Evolutionary conservation across 2,797 vertebrate genomes (phyloP).

Genomic region (Aldrovandia affinis): DNA sequence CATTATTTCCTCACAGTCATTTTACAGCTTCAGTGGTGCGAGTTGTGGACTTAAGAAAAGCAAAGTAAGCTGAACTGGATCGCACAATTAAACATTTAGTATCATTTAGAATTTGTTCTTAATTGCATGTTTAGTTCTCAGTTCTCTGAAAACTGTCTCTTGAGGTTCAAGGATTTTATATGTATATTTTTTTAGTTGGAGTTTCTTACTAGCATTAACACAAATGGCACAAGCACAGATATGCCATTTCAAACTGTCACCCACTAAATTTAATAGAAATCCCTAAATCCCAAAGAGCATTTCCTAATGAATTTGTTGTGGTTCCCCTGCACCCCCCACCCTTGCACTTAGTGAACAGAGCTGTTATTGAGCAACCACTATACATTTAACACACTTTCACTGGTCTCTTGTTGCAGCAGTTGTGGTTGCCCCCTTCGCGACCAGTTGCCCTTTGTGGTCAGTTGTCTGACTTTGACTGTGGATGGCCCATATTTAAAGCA

Average conservation of each 20-base stretch:
- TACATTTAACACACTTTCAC: constrained; percentile 7
- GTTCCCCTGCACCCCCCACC: background rate
- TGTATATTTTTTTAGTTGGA: background rate
- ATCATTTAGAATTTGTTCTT: background rate
- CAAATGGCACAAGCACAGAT: background rate
- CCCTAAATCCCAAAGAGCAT: background rate
- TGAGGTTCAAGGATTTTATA: background rate
- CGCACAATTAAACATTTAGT: background rate
- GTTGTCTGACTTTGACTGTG: constrained; percentile 33
- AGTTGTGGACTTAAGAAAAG: background rate
- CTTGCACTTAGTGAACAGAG: background rate
- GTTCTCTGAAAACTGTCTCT: background rate
- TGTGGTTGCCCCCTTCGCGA: background rate
- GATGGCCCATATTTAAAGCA: constrained; percentile 19
- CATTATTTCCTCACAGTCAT: background rate
- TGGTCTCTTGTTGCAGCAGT: background rate
- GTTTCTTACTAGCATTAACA: background rate
- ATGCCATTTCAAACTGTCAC: background rate
- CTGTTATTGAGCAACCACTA: constrained; percentile 2
- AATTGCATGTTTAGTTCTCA: background rate
- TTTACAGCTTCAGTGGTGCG: background rate
- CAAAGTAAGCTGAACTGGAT: background rate
- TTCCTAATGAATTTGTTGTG: background rate
- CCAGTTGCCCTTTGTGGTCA: constrained; percentile 26
- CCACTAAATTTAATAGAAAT: background rate